Base-by-base conservation (phyloP, 1,140 invertebrate species). In the Monochamus saltuarius region DNA sequence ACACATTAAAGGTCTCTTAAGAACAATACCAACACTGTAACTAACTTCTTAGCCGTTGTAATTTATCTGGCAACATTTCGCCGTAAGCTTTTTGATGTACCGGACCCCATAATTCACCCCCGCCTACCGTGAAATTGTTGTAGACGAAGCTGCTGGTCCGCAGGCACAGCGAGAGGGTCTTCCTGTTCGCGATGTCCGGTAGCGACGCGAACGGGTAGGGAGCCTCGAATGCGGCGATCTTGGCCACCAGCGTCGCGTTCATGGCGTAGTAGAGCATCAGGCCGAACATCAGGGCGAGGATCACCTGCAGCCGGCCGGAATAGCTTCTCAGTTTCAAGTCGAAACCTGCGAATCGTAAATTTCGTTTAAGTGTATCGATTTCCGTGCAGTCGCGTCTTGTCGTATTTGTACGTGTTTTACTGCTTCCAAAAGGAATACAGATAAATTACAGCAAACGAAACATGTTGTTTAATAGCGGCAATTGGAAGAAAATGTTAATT, bases 131-230 rank as follows among this genome's bases (percentile, higher is more conserved):
- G 39, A 74, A 73, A 62, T 66, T 66, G 50, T 73, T 70, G 49
- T 71, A 74, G 11, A 75, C 71, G 42, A 73, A 73, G n/a, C 72
- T 72, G 14, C 66, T 66, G 16, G 61, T 70, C 17, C 73, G 64
- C 13, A 75, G 7, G 56, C 73, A 75, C 13, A 75, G 49, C 16
- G 66, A 67, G 47, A 70, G 61, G 17, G 56, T 66, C 19, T 45
- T 55, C 42, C 63, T 65, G 1, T 51, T 37, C 2, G 37, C 19
- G 13, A 75, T 53, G 9, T 73, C 71, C 9, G 65, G 43, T 1
- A 75, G 17, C 7, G 59, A 54, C 34, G 45, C 55, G 50, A 74
- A 68, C 8, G 73, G 72, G 39, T 67, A 51, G 35, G 51, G 16
- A 29, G 61, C 19, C 42, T 68, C 64, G 16, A 62, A 59, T 45